A percentile compares a stretch with the other conserved stretches of the same genome.
Evolutionary conservation across 2,797 vertebrate species (phyloP).

Genomic region (Vultur gryphus): DNA sequence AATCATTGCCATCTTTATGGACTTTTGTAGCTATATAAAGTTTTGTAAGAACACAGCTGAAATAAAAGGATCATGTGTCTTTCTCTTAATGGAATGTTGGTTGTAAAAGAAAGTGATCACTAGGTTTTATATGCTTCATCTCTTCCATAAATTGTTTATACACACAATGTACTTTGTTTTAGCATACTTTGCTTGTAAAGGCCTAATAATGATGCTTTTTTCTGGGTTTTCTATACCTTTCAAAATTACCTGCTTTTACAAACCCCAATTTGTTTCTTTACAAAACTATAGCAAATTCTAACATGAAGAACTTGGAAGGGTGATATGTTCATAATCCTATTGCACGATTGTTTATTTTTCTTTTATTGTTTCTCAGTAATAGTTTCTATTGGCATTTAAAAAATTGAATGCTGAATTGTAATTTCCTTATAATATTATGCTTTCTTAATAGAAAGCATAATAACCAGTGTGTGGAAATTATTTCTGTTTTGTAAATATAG

Average conservation of each 20-base stretch:
- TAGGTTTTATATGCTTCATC: background rate
- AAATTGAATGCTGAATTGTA: background rate
- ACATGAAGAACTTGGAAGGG: background rate
- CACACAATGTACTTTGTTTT: background rate
- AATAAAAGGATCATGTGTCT: background rate
- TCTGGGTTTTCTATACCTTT: background rate
- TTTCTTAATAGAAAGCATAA: background rate
- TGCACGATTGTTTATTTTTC: background rate
- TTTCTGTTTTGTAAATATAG: conserved; percentile 69
- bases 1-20: background rate
- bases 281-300: background rate
- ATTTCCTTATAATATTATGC: background rate
- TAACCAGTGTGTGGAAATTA: background rate
- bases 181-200: background rate
- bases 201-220: background rate
- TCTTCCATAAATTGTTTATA: background rate
- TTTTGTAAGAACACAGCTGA: background rate
- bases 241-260: background rate
- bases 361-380: background rate
- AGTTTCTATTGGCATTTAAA: background rate
- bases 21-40: background rate
- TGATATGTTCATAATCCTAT: background rate
- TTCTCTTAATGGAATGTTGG: background rate
- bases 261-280: background rate
- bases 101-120: background rate